These are phyloP conservation scores for Coregonus suidteri DNA, from an alignment of 2,797 vertebrate genomes.

Conservation along the genomic window DNA sequence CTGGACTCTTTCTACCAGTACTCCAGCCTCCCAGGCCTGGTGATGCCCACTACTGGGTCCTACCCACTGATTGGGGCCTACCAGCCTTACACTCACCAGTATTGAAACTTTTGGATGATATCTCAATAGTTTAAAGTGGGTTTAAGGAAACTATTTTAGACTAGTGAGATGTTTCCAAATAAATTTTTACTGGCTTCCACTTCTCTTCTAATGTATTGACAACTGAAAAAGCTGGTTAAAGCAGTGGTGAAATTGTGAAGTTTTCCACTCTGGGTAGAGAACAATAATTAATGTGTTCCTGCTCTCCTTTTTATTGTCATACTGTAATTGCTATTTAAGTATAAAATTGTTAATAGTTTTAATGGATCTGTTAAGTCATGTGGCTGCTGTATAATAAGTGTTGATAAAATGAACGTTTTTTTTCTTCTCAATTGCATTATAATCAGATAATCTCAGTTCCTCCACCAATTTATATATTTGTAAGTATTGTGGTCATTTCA, in stretches of 20 bases:
- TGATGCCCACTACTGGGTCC: conserved; percentile 55
- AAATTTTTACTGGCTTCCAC: background rate
- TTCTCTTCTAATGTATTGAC: background rate
- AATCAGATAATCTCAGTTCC: background rate
- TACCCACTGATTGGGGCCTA: conserved; percentile 57
- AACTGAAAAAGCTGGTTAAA: background rate
- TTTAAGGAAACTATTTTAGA: background rate
- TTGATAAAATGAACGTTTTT: background rate
- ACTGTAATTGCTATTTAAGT: background rate
- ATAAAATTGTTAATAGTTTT: conserved; percentile 20
- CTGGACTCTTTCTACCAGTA: conserved; percentile 74
- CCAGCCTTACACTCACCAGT: conserved; percentile 65
- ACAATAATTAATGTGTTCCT: conserved; percentile 63
- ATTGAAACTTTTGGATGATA: conserved; percentile 39
- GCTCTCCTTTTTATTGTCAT: conserved; percentile 1
- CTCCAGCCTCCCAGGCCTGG: conserved; percentile 58
- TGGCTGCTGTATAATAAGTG: conserved; percentile 15
- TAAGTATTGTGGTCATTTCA: background rate
- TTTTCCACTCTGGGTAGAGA: conserved; percentile 52
- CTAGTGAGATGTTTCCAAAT: background rate
- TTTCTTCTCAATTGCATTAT: background rate
- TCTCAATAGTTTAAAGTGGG: background rate
- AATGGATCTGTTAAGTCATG: conserved; percentile 30
- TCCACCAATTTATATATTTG: background rate
- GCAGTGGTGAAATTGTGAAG: conserved; percentile 1